Base-by-base conservation (phyloP, 2,888 invertebrate genomes). In the Orthonychiurus folsomi region DNA sequence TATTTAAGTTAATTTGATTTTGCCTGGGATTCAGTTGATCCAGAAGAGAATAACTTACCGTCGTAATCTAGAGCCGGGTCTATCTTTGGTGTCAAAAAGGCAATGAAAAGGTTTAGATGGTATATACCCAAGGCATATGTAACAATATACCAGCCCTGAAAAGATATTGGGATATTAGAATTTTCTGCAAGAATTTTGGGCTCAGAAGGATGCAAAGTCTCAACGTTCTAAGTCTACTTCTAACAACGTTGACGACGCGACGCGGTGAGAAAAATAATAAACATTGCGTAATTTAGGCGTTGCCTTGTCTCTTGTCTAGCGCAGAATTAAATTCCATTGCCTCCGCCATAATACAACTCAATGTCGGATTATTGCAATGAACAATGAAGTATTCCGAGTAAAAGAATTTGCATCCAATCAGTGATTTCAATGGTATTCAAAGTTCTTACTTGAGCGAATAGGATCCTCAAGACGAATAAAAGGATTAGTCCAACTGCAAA, bases 121-220 rank as follows among this genome's bases (percentile, higher is more conserved):
- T 97, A 99, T 77, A 99, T 99, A 74, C 97, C 97, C 78, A 99
- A 82, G 28, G 95, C 99, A 80, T 99, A 99, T 73, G 96, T 95
- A 66, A 99, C 87, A 75, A 99, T 99, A 79, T 99, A 99, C 95
- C 97, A 99, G 73, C 99, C 99, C 91, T 99, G 81, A 69, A 85
- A 82, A 69, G 70, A 69, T 69, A 28, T n/a, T 15, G 15, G 5
- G 15, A 48, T 26, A 56, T 56, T 27, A 18, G 23, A 48, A 37
- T 15, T 9, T 37, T 37, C 15, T 37, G 37, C n/a, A n/a, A 18
- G 23, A 48, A 37, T 15, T 9, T 37, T 37, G 5, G 5, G 37
- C 15, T 37, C 37, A 5, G 37, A 15, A 37, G 37, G 15, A 15
- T 9, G 37, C 5, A 37, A 37, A 37, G 37, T 37, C n/a, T n/a